Evolutionary conservation across 64 coral and sea anemone species (phyloP).

Genomic region (Montipora efflorescens): DNA sequence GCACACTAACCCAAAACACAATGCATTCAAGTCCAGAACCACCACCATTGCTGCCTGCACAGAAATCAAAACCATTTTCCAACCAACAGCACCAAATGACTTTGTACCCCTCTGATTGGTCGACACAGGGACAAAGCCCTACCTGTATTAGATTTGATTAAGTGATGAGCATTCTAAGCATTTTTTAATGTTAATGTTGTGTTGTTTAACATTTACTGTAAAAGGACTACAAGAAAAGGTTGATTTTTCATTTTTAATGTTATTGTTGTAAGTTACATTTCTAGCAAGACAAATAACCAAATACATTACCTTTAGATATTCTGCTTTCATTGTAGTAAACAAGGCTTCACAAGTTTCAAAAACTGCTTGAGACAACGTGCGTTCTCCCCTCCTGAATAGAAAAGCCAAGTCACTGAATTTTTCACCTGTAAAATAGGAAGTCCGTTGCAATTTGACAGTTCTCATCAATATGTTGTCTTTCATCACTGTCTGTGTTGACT

Average conservation of each 20-base stretch:
- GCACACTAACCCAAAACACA: constrained; percentile 34
- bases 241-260: background rate
- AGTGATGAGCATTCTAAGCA: background rate
- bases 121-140: background rate
- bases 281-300: background rate
- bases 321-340: background rate
- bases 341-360: background rate
- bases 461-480: background rate
- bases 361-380: background rate
- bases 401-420: constrained; percentile 54
- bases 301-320: background rate
- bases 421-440: constrained; percentile 42
- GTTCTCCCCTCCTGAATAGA: background rate
- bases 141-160: background rate
- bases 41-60: constrained; percentile 18
- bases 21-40: background rate
- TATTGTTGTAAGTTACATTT: background rate
- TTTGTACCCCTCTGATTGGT: background rate
- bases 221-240: background rate
- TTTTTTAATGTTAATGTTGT: background rate
- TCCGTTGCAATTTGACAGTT: background rate
- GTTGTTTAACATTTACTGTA: background rate
- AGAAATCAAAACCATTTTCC: constrained; percentile 42
- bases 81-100: constrained; percentile 28
- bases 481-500: no score